phyloP scores from a whole-genome alignment of 37 sponge, comb jelly and placozoan species.

The Geodia barretti region DNA sequence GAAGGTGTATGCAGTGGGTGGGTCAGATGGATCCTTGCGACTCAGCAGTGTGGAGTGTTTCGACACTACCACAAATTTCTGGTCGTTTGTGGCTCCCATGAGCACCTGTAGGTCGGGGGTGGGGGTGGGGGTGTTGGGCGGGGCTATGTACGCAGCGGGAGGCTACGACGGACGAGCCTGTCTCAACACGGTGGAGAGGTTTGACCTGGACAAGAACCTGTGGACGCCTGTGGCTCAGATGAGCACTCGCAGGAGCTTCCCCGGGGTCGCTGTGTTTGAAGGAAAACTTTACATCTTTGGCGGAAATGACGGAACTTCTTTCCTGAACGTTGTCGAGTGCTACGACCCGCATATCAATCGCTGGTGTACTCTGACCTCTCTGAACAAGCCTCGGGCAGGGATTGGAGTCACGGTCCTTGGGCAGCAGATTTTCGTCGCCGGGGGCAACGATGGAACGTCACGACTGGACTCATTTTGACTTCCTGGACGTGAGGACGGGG shows the following conservation, averaged over 20 bases:
- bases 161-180: conserved; percentile 90
- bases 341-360: conserved; percentile 96
- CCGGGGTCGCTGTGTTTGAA: conserved; percentile 82
- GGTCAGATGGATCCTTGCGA: conserved; percentile 92
- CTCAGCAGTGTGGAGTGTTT: conserved; percentile 95
- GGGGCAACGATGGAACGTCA: conserved; percentile 93
- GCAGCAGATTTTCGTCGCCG: conserved; percentile 87
- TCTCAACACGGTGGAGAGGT: conserved; percentile 93
- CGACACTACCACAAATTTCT: conserved; percentile 78
- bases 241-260: conserved; percentile 90
- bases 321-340: conserved; percentile 87
- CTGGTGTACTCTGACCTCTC: conserved; percentile 81
- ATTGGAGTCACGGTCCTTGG: conserved; percentile 86
- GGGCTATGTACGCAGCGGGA: conserved; percentile 94
- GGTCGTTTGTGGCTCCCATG: conserved; percentile 95
- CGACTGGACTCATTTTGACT: conserved; percentile 95
- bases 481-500: conserved; percentile 73
- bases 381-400: conserved; percentile 86
- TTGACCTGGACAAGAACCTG: conserved; percentile 86
- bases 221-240: conserved; percentile 92
- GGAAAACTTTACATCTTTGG: conserved; percentile 85
- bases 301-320: conserved; percentile 94
- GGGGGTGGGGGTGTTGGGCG: conserved; percentile 90
- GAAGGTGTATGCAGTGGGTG: conserved; percentile 94
- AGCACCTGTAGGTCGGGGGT: conserved; percentile 92